Conservation (phyloP, 2,888 invertebrate genomes). For the Carpatolechia fugitivella region DNA sequence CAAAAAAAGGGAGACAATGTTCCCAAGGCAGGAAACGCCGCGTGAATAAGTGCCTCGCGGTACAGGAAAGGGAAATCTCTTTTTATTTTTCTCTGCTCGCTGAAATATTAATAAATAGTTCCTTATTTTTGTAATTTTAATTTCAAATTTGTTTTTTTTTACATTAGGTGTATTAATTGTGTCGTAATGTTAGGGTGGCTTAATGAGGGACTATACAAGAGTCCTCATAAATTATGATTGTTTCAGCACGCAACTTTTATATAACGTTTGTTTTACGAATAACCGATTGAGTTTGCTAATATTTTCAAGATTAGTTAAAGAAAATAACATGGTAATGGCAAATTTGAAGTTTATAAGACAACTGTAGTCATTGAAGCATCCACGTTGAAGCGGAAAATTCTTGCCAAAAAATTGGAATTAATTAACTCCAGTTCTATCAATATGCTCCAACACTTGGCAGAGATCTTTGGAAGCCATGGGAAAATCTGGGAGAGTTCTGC, state of each 20-base stretch:
- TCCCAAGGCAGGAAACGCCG: constrained; percentile 67
- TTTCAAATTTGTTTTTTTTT: neutral
- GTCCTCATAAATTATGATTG: too few species aligned
- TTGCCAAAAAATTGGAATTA: constrained; percentile 14
- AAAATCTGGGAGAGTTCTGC: constrained; percentile 10
- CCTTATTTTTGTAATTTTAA: constrained; percentile 11
- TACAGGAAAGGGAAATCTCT: constrained; percentile 28
- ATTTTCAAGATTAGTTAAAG: too few species aligned
- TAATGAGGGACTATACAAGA: too few species aligned
- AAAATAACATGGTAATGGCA: too few species aligned
- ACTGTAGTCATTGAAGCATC: too few species aligned
- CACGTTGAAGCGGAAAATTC: too few species aligned
- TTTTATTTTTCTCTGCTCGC: constrained; percentile 33
- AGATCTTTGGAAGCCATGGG: constrained; percentile 4
- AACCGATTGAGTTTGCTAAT: too few species aligned
- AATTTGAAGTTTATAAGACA: too few species aligned
- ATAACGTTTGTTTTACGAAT: too few species aligned
- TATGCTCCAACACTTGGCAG: constrained; percentile 16
- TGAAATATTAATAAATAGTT: constrained; percentile 18
- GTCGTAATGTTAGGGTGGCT: too few species aligned
- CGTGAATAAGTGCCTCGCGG: constrained; percentile 65
- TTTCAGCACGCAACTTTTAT: too few species aligned
- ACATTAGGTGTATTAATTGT: neutral
- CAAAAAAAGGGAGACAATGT: constrained; percentile 33
- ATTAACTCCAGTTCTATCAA: constrained; percentile 19